Percentiles rank a stretch among this genome's conserved stretches.
Conservation (phyloP, 1,140 invertebrate species). For the Drosophila truncata region DNA sequence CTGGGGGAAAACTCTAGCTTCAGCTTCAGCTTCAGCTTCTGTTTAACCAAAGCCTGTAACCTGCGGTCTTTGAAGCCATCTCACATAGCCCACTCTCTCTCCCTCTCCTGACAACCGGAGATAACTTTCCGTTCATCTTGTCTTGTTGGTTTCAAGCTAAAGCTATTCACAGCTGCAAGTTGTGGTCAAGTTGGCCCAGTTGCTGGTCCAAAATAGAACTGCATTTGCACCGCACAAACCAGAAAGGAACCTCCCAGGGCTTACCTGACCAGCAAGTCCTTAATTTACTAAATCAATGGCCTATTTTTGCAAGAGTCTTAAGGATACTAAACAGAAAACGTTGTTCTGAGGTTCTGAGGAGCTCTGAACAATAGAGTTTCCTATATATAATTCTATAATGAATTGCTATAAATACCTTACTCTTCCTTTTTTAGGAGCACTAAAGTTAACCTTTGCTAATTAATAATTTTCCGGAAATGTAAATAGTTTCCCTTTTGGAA, state of each 20-base stretch:
- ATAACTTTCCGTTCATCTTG: background rate
- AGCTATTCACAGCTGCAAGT: conserved; percentile 17
- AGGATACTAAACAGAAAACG: background rate
- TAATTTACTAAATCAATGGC: background rate
- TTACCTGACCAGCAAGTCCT: background rate
- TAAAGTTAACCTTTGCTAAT: background rate
- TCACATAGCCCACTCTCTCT: conserved; percentile 17
- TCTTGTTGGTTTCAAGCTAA: background rate
- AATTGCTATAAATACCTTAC: background rate
- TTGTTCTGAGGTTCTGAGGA: background rate
- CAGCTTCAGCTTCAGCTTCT: background rate
- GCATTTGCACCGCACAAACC: background rate
- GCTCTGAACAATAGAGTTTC: background rate
- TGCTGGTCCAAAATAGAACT: conserved; percentile 1
- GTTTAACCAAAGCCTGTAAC: background rate
- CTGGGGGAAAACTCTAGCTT: background rate
- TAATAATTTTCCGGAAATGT: background rate
- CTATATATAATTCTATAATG: background rate
- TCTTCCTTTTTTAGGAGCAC: background rate
- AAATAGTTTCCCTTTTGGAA: background rate
- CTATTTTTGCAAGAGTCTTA: background rate
- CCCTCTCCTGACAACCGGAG: background rate
- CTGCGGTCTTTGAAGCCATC: conserved; percentile 7
- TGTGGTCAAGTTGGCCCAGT: conserved; percentile 5
- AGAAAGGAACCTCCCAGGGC: background rate